Evolutionary conservation across 2,888 invertebrate species (phyloP), one percentile per base, ranked within the genome.

Genomic region (Itoplectis maculator): DNA sequence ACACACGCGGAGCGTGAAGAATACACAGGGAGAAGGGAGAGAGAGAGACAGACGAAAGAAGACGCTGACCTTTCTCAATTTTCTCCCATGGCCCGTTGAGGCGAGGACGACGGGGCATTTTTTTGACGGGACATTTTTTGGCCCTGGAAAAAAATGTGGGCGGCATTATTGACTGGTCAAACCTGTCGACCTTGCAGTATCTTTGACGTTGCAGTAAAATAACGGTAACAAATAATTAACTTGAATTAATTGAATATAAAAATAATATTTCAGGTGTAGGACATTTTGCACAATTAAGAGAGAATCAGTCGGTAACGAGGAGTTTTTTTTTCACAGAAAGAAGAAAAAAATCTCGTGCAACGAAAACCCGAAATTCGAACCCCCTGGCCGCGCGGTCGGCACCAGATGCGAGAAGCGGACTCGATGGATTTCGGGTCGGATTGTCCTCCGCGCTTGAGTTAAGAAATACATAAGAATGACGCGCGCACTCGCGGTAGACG

Each of bases 31-130:
- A 2, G 45, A 45, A 35, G 37, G 20, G 20, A 35, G 29, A 5
- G 29, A 5, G 5, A 29, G 29, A 29, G 5, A 29, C 3, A 29
- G 29, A 5, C 3, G 35, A 29, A 59, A 18, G n/a, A 18, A 37
- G 37, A 63, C 18, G 47, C 72, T 72, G 59, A 77, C 81, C 76
- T 66, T 49, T 72, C 76, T 51, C 56, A 68, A 77, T 51, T 51
- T 56, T 61, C 51, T 49, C 42, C 49, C 76, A 61, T 61, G 61
- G 29, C 35, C 35, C 29, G 15, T n/a, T n/a, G 9, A 7, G 11
- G 7, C 72, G 11, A 4, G 54, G 13, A 29, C 15, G 11, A 15
- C 15, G 29, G 56, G 54, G 13, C n/a, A 11, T n/a, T n/a, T n/a
- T n/a, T n/a, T n/a, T n/a, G 20, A 29, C 15, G 23, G 35, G 29